phyloP scores from a whole-genome alignment of 2,113 vertebrate genomes.

The Okapia johnstoni region DNA sequence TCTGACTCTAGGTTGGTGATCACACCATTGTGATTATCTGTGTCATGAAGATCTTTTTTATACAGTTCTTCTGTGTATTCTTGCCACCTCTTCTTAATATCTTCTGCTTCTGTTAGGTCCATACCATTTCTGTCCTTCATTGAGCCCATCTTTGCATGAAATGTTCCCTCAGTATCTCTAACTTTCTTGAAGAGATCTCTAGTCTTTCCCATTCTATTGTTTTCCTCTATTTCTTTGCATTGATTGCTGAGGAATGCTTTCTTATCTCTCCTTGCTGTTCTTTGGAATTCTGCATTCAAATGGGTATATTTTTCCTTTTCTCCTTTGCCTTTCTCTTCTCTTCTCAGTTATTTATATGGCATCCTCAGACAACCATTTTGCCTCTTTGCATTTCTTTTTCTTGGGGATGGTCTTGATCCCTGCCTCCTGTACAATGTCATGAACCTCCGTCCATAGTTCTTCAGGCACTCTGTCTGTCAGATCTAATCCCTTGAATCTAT shows the following conservation, averaged over 20 bases:
- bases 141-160: not conserved
- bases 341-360: not conserved
- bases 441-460: not conserved
- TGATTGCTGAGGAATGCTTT: not conserved
- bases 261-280: not conserved
- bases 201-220: not conserved
- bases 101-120: not conserved
- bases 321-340: not conserved
- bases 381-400: not conserved
- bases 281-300: not conserved
- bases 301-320: not conserved
- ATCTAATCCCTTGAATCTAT: not conserved
- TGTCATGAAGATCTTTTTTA: not conserved
- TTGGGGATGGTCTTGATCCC: not conserved
- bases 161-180: not conserved
- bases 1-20: not conserved
- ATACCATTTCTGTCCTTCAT: not conserved
- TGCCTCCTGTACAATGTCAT: not conserved
- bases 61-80: not conserved
- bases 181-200: not conserved
- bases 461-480: not conserved
- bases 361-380: not conserved
- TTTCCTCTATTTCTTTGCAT: not conserved
- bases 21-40: not conserved
- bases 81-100: not conserved